These are phyloP conservation scores for Monochamus saltuarius DNA, from an alignment of 1,140 invertebrate genomes.

Conservation along the genomic window DNA sequence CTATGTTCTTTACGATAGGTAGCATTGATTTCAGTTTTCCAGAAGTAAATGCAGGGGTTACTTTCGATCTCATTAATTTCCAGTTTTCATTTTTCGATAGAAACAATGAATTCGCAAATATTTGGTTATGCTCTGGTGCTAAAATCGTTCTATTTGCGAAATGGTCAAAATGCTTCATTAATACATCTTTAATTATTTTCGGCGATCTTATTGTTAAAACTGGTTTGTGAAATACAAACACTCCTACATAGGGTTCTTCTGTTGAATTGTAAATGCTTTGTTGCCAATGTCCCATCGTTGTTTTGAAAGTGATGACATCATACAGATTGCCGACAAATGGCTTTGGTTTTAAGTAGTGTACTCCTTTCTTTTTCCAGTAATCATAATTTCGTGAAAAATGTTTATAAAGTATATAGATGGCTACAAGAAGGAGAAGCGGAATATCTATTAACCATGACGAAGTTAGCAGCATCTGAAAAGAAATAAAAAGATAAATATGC, in stretches of 20 bases:
- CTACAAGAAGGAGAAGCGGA: background rate
- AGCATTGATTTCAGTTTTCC: slow-evolving; percentile 55
- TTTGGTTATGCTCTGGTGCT: slow-evolving; percentile 6
- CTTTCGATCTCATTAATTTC: slow-evolving; percentile 54
- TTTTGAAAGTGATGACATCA: slow-evolving; percentile 33
- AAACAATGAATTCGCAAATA: slow-evolving; percentile 33
- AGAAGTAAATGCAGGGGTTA: slow-evolving; percentile 57
- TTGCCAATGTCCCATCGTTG: slow-evolving; percentile 31
- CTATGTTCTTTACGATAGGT: slow-evolving; percentile 34
- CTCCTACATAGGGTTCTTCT: slow-evolving; percentile 42
- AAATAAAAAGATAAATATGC: too few species aligned
- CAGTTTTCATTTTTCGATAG: slow-evolving; percentile 49
- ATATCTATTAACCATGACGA: too few species aligned
- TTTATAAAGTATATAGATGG: background rate
- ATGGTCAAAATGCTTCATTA: slow-evolving; percentile 59
- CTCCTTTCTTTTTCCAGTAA: slow-evolving; percentile 54
- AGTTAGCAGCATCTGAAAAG: background rate
- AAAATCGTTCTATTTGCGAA: slow-evolving; percentile 52
- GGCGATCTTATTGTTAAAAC: slow-evolving; percentile 53
- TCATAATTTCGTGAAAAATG: slow-evolving; percentile 1
- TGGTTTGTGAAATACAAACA: slow-evolving; percentile 45
- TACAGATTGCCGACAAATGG: slow-evolving; percentile 49
- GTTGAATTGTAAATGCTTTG: slow-evolving; percentile 41
- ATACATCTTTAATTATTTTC: slow-evolving; percentile 58
- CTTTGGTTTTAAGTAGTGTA: slow-evolving; percentile 45